Evolutionary conservation across 2,797 vertebrate genomes (phyloP), one percentile per base, ranked within the genome.

Genomic region (Margarornis squamiger): DNA sequence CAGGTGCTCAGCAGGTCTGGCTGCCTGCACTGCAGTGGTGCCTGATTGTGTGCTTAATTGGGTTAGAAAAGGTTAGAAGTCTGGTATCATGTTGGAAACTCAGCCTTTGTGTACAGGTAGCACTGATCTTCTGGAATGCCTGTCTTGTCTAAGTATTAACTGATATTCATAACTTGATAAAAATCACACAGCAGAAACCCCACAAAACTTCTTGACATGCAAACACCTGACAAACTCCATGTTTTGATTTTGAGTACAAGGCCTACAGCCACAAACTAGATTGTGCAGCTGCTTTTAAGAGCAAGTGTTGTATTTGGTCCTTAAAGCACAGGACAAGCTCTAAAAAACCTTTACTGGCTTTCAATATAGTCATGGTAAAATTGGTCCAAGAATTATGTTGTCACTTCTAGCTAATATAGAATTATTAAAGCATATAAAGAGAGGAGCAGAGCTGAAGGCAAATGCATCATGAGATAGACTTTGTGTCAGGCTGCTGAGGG

Each of bases 381-480:
- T 87, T 65, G 76, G 43, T 48, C 59, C 55, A 55, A 79, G 39
- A 71, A 96, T 93, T 95, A 85, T 74, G 90, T 55, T 95, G 95
- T 95, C 94, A 96, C 46, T 87, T 95, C 54, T 83, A 38, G 65
- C 77, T 94, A 93, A 96, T 93, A 43, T 12, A 94, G 90, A 93
- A 91, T 93, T 95, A 96, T 96, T 92, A 91, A 95, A 79, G 88
- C 49, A 48, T 7, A 29, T 59, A 68, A 91, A 74, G 68, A 94
- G 70, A 90, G 62, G 80, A 93, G 86, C 70, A 76, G 58, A 88
- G 61, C 73, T 73, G 80, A 67, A 90, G 75, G 70, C 66, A 63
- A 91, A 93, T 95, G 9, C 21, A 96, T 96, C 91, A 90, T 27
- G 51, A 20, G 24, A 95, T 94, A 86, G 96, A 92, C 91, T 95